Base-by-base conservation (phyloP, 1,140 invertebrate species). In the Trichogramma pretiosum region DNA sequence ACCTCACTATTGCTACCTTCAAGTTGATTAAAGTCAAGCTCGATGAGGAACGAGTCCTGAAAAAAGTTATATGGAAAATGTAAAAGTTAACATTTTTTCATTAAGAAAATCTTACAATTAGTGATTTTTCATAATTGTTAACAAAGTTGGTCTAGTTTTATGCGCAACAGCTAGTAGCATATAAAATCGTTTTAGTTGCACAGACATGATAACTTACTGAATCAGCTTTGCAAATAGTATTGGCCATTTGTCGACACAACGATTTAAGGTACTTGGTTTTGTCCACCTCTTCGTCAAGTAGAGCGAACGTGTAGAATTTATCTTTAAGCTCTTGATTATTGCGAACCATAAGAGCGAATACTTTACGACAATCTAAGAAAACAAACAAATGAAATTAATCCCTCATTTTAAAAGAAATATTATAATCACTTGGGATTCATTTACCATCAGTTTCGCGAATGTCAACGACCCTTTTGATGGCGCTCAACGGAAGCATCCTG, bases 401-500 rank as follows among this genome's bases (percentile, higher is more conserved):
- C 5, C 11, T 7, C 11, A 7, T 28, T 28, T 28, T 28, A 7
- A 11, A 28, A 28, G 8, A 28, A 26, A 28, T 28, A 17, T 18
- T 2, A 36, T 14, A 28, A 21, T 5, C 16, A 34, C 9, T 8
- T n/a, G n/a, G n/a, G 4, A 23, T 45, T 22, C 43, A 56, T 58
- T 61, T 59, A 83, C 83, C 83, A 63, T 90, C 86, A 39, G 84
- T 81, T 73, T 93, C 89, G 52, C 77, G 78, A 53, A 93, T 85
- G 67, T 98, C 89, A 14, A 95, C 82, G 32, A 97, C 89, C 60
- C 87, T 79, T 64, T 89, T 90, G 39, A 97, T 88, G 18, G 84
- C 83, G 53, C 85, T 86, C 14, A 96, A 74, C 1, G 86, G 83
- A 68, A 97, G 80, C 57, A 96, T 77, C 58, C 85, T 87, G 35